These are phyloP conservation scores for Noctua janthina DNA, from an alignment of 2,888 invertebrate species.

Conservation along the genomic window DNA sequence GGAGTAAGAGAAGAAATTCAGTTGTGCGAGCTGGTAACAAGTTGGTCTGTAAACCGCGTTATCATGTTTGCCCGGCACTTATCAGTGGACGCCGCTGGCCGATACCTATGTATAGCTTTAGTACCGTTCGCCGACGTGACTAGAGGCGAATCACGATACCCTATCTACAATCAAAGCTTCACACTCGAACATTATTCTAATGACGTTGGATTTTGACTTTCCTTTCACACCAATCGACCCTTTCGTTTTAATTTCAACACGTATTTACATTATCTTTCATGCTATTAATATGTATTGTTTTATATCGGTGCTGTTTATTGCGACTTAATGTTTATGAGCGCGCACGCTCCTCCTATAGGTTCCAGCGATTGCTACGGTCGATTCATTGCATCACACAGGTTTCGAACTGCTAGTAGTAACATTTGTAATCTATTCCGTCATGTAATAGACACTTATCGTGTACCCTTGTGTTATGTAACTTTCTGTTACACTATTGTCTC, in stretches of 20 bases:
- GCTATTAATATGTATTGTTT: conserved; percentile 55
- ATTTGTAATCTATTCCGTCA: conserved; percentile 65
- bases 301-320: conserved; percentile 38
- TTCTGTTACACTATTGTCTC: conserved; percentile 28
- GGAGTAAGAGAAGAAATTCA: conserved; percentile 33
- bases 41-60: conserved; percentile 68
- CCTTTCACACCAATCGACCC: conserved; percentile 36
- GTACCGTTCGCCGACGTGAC: conserved; percentile 70
- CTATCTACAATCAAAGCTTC: conserved; percentile 62
- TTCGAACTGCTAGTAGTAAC: conserved; percentile 51
- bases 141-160: conserved; percentile 63
- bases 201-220: conserved; percentile 29
- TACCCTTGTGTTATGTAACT: conserved; percentile 55
- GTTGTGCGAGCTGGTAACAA: conserved; percentile 46
- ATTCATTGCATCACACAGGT: conserved; percentile 57
- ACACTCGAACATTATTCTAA: conserved; percentile 50
- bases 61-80: conserved; percentile 78
- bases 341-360: conserved; percentile 37
- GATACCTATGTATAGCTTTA: conserved; percentile 60
- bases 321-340: conserved; percentile 44
- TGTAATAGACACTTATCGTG: conserved; percentile 55
- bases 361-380: conserved; percentile 46
- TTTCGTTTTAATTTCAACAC: conserved; percentile 47
- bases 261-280: conserved; percentile 48
- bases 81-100: conserved; percentile 71